Conservation (phyloP, 2,888 invertebrate genomes). For the Agrochola litura region DNA sequence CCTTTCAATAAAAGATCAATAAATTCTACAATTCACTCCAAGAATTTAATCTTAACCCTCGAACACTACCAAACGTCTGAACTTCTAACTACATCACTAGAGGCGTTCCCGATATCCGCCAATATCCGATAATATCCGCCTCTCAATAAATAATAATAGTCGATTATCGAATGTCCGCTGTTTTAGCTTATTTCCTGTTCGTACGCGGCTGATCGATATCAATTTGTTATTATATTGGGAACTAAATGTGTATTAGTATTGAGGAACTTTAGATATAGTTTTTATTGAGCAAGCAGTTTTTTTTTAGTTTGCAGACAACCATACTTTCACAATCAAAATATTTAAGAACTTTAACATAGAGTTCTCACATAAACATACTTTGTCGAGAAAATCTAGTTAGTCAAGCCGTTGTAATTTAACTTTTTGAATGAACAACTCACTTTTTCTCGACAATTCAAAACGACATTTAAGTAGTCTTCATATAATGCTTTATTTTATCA, state of each 20-base stretch:
- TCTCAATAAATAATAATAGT: slow-evolving; percentile 65
- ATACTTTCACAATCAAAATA: no score
- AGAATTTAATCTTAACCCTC: slow-evolving; percentile 40
- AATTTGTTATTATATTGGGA: slow-evolving; percentile 31
- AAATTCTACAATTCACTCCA: slow-evolving; percentile 27
- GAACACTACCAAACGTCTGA: slow-evolving; percentile 13
- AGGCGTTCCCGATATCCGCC: slow-evolving; percentile 53
- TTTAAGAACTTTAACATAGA: background rate
- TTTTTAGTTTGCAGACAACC: background rate
- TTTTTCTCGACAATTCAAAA: background rate
- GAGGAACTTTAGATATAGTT: background rate
- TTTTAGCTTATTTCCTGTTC: slow-evolving; percentile 65
- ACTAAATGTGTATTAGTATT: slow-evolving; percentile 28
- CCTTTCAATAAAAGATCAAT: slow-evolving; percentile 28
- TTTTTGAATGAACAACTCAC: background rate
- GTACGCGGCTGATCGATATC: slow-evolving; percentile 41
- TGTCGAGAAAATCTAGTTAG: background rate
- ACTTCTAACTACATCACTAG: slow-evolving; percentile 40
- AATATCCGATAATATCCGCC: slow-evolving; percentile 62
- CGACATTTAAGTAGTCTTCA: background rate
- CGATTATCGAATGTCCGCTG: slow-evolving; percentile 66
- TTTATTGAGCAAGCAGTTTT: no score
- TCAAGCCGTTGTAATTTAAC: background rate
- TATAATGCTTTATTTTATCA: background rate
- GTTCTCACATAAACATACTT: background rate